These are phyloP conservation scores for Platorchestia sp. DNA, from an alignment of 1,140 invertebrate genomes.

Conservation along the genomic window DNA sequence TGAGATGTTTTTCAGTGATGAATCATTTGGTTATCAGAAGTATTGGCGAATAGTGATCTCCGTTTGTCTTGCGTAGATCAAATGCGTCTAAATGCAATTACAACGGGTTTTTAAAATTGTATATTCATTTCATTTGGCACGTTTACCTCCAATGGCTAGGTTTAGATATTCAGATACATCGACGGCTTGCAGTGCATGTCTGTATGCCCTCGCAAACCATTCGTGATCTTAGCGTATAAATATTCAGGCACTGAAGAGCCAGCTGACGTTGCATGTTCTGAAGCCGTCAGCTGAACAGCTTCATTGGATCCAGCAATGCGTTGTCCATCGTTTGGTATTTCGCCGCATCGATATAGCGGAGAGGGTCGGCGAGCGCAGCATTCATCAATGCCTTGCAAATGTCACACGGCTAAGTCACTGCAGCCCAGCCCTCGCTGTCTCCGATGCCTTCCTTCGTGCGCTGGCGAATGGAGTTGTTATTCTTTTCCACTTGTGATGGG, in stretches of 20 bases:
- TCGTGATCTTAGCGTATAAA: neutral
- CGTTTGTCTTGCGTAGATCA: too few species aligned
- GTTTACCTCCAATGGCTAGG: too few species aligned
- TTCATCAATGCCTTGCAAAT: neutral
- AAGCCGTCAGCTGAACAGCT: neutral
- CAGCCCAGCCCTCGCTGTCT: neutral
- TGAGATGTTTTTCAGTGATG: too few species aligned
- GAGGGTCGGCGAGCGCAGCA: neutral
- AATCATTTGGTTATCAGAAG: too few species aligned
- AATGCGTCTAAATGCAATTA: too few species aligned
- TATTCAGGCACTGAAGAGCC: neutral
- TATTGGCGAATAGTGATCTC: too few species aligned
- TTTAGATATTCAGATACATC: neutral
- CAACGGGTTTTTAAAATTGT: too few species aligned
- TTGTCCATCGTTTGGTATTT: neutral
- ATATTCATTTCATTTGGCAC: too few species aligned
- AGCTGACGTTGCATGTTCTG: neutral
- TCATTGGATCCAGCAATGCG: neutral
- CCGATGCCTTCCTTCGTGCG: neutral
- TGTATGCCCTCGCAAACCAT: neutral
- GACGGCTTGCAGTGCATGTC: neutral
- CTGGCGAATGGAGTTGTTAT: neutral
- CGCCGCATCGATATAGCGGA: neutral
- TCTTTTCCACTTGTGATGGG: neutral
- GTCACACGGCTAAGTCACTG: neutral